Evolutionary conservation across 2,797 vertebrate genomes (phyloP), one percentile per base, ranked within the genome.

Genomic region (Champsocephalus esox): DNA sequence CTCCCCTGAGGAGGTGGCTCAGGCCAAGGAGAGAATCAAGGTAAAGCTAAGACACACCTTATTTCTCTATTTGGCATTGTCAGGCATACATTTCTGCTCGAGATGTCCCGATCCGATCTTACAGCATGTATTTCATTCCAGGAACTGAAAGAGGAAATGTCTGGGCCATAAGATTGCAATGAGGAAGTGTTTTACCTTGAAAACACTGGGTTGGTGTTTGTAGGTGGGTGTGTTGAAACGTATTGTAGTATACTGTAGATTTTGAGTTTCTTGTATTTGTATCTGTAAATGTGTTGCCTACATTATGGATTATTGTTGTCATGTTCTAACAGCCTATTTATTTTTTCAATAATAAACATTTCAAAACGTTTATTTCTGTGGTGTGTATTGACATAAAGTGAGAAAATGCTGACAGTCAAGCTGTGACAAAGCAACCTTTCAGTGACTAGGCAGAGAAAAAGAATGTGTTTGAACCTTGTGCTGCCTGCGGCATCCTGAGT

Each of bases 1-100:
- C 13, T 92, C 95, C 61, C 21, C 90, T 0, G 95, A 96, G 0
- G 97, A 99, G 75, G 89, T 70, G 66, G 49, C 17, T 5, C 96
- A 97, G 32, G 96, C 94, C 0, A 66, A 61, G 0, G 87, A 94
- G 58, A 92, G 66, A 82, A 61, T 90, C 21, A 81, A 41, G 87
- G 94, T 96, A 84, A 67, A 60, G 8, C 3, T 48, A 3, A 45
- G 1, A 62, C n/a, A 12, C 2, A 10, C 24, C 0, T 17, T 28
- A 11, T 45, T 34, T 54, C 12, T 55, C 3, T 45, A 19, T 70
- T 21, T 67, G 38, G 1, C 19, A 28, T 38, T 1, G 6, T 54
- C 7, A 62, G 9, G 34, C 34, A 58, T 6, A 46, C 51, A 8
- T 2, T 50, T 17, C 9, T 46, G 0, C 6, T 24, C n/a, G n/a